Evolutionary conservation across 2,113 vertebrate genomes (phyloP).

Genomic region (Castor canadensis): DNA sequence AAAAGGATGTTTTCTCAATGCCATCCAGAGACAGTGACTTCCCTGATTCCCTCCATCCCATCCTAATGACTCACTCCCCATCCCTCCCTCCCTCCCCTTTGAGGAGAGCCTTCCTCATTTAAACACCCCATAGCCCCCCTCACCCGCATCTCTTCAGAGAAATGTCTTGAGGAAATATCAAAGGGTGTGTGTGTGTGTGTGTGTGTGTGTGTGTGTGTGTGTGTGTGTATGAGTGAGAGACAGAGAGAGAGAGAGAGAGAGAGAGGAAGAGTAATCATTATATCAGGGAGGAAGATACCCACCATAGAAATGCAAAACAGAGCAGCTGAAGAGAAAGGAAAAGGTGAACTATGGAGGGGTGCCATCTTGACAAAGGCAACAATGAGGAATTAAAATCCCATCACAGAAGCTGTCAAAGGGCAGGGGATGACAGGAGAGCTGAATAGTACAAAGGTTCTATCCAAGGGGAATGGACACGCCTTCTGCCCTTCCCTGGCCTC

Average conservation of each 20-base stretch:
- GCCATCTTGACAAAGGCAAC: conserved; percentile 44
- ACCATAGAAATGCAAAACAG: conserved; percentile 72
- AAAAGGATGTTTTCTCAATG: background rate
- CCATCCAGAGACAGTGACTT: background rate
- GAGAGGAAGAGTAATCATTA: conserved; percentile 63
- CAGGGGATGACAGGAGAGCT: background rate
- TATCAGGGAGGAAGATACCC: conserved; percentile 41
- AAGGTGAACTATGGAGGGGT: background rate
- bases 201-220: background rate
- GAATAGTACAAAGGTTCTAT: background rate
- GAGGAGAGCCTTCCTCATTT: conserved; percentile 67
- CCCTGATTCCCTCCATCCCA: background rate
- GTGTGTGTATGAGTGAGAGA: background rate
- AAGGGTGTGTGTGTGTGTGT: background rate
- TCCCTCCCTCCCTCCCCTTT: background rate
- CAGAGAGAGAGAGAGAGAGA: conserved; percentile 48
- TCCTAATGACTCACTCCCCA: conserved; percentile 25
- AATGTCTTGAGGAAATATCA: conserved; percentile 64
- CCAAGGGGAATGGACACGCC: background rate
- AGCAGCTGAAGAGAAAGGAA: conserved; percentile 10
- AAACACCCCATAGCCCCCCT: background rate
- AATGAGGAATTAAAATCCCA: conserved; percentile 54
- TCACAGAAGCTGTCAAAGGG: conserved; percentile 39
- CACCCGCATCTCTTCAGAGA: conserved; percentile 42
- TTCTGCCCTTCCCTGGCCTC: background rate